Evolutionary conservation across 2,113 vertebrate genomes (phyloP), one percentile per base, ranked within the genome.

Genomic region (Anhinga anhinga): DNA sequence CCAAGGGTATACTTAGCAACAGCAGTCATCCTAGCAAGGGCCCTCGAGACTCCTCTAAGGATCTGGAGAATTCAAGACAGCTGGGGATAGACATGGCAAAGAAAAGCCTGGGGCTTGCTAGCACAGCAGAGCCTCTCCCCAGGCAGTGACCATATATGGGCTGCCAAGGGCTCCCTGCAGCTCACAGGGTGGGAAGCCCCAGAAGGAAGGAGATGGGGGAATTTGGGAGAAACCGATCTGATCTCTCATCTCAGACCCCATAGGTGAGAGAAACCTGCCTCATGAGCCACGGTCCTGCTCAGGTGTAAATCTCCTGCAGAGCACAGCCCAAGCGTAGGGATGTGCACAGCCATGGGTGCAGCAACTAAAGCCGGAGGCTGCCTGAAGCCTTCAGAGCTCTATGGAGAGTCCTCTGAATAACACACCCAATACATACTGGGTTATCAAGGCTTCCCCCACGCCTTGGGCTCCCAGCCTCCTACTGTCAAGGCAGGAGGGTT

Each of bases 61-160:
- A 97, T 95, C 90, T 90, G 63, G 95, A 90, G 96, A 97, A 98
- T 97, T 95, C 76, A 69, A 88, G 96, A 94, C 97, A 98, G 97
- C 97, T 97, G 97, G 81, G 82, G 88, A 82, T 5, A 93, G 67
- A 90, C 20, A 2, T 47, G 82, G 88, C 86, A 84, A 84, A 79
- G 93, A 71, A 83, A 87, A 67, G 77, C 63, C 79, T 45, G n/a
- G 45, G 59, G 82, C 84, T 93, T 82, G 66, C 80, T 87, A 36
- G 63, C 14, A 7, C 58, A 71, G 85, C 67, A 72, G 55, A 93
- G 66, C 66, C 66, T 80, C 29, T 65, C 74, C 88, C 70, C 42
- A 40, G 47, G 61, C n/a, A 6, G 76, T 92, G 95, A 90, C 96
- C 96, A 88, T 97, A 97, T 88, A 98, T 88, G 96, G 97, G 49